phyloP scores from a whole-genome alignment of 2,113 vertebrate genomes.

The Papio anubis region DNA sequence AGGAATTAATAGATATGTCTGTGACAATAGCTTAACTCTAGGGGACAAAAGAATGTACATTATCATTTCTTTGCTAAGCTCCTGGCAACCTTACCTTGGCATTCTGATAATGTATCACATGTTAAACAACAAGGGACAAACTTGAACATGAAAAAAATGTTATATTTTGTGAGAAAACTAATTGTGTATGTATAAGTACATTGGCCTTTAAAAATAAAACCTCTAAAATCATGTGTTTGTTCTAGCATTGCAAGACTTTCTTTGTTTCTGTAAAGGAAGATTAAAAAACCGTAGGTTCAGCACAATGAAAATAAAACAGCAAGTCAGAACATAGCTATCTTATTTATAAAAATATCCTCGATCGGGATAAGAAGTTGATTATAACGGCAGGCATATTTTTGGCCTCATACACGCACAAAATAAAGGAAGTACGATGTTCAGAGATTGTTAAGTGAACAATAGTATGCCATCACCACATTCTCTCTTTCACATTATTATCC shows the following conservation, averaged over 20 bases:
- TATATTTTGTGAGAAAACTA: not conserved
- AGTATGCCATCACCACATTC: not conserved
- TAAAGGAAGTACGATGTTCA: not conserved
- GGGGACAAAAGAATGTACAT: not conserved
- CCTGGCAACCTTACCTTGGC: not conserved
- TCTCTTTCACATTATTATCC: slow-evolving; percentile 1
- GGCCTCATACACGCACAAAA: not conserved
- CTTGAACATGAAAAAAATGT: not conserved
- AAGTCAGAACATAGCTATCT: not conserved
- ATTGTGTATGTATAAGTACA: not conserved
- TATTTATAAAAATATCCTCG: slow-evolving; percentile 28
- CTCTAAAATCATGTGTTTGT: not conserved
- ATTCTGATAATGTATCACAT: not conserved
- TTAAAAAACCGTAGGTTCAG: not conserved
- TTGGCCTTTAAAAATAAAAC: not conserved
- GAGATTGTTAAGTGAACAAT: not conserved
- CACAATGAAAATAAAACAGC: slow-evolving; percentile 20
- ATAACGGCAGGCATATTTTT: slow-evolving; percentile 44
- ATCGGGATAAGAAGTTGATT: slow-evolving; percentile 25
- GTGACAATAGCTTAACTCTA: not conserved
- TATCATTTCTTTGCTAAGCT: not conserved
- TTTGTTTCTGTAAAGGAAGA: not conserved
- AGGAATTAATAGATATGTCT: not conserved
- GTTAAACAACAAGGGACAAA: not conserved
- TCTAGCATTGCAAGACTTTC: not conserved